Evolutionary conservation across 1,140 invertebrate species (phyloP).

Genomic region (Bradysia coprophila): DNA sequence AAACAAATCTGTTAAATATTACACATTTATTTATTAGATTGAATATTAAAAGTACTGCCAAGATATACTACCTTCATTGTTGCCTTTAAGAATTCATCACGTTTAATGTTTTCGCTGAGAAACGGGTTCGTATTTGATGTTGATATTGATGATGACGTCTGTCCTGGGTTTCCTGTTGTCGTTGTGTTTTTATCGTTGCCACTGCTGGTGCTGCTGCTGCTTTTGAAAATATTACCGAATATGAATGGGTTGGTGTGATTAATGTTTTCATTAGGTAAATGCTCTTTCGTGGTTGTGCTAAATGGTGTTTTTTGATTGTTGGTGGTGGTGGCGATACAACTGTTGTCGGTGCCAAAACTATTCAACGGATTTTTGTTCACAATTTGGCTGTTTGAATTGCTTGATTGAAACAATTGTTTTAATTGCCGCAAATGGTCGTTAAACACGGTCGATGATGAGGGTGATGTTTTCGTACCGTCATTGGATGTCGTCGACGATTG

Average conservation of each 20-base stretch:
- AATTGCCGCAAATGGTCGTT: background rate
- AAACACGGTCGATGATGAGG: slow-evolving; percentile 6
- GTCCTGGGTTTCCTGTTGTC: background rate
- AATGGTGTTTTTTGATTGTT: background rate
- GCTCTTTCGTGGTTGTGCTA: background rate
- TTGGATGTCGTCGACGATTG: slow-evolving; percentile 7
- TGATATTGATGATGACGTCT: background rate
- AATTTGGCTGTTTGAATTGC: background rate
- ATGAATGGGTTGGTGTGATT: background rate
- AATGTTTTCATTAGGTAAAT: background rate
- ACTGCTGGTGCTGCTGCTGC: slow-evolving; percentile 1
- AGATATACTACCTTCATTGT: too few relatives aligned
- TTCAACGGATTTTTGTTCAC: too few relatives aligned
- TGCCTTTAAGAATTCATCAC: slow-evolving; percentile 27
- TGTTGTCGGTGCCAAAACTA: slow-evolving; percentile 4
- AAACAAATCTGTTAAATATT: too few relatives aligned
- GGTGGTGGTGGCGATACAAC: slow-evolving; percentile 5
- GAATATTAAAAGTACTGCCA: too few relatives aligned
- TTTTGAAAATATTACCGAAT: slow-evolving; percentile 1
- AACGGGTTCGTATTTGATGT: slow-evolving; percentile 11
- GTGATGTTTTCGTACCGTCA: slow-evolving; percentile 2
- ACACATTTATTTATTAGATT: too few relatives aligned
- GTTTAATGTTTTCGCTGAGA: slow-evolving; percentile 17
- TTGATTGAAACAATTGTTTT: background rate
- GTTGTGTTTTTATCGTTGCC: background rate